Evolutionary conservation across 2,888 invertebrate species (phyloP).

Genomic region (Synanthedon andrenaeformis): DNA sequence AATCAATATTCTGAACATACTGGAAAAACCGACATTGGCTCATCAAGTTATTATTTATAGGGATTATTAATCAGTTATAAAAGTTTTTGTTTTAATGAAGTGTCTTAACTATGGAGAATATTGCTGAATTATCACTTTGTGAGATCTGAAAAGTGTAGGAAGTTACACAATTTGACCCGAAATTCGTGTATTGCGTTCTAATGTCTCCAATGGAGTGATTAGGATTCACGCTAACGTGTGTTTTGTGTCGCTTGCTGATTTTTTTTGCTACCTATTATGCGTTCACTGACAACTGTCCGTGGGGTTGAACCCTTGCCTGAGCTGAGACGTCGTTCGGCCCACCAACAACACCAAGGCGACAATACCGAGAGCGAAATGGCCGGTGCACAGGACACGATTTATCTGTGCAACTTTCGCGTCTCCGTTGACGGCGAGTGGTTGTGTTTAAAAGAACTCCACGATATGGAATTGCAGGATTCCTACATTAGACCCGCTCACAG

Average conservation of each 20-base stretch:
- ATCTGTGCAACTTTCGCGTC: conserved; percentile 96
- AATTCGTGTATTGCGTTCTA: background rate
- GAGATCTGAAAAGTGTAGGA: background rate
- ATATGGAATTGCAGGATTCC: conserved; percentile 87
- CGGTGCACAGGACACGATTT: conserved; percentile 95
- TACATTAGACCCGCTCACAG: conserved; percentile 75
- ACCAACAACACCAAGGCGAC: conserved; percentile 37
- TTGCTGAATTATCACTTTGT: background rate
- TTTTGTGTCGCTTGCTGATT: conserved; percentile 57
- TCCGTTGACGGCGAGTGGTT: conserved; percentile 98
- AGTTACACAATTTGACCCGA: background rate
- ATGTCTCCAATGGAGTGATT: conserved; percentile 27
- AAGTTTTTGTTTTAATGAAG: background rate
- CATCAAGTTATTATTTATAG: conserved; percentile 16
- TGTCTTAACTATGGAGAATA: background rate
- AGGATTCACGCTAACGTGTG: conserved; percentile 41
- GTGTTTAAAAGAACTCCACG: conserved; percentile 92
- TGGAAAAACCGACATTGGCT: conserved; percentile 37
- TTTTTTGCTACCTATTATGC: conserved; percentile 66
- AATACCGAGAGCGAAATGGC: conserved; percentile 75
- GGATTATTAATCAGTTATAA: conserved; percentile 8
- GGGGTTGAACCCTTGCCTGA: conserved; percentile 62
- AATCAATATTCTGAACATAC: conserved; percentile 54
- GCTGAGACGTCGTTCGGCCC: conserved; percentile 42
- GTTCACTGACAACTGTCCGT: conserved; percentile 54